Conservation (phyloP, 2,888 invertebrate genomes). For the Micropterix aruncella region DNA sequence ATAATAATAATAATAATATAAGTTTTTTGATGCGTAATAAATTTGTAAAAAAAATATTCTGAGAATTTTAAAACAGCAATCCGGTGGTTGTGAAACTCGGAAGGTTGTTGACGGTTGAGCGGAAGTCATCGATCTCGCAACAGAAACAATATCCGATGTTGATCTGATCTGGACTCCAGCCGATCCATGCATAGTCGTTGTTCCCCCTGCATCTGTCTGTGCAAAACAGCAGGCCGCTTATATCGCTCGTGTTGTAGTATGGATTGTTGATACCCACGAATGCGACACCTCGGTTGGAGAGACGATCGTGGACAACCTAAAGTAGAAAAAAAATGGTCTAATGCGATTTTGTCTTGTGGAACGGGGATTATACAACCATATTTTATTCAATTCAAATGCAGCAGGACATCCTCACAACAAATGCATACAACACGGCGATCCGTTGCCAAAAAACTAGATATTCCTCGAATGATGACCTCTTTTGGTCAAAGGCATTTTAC, state of each 20-base stretch:
- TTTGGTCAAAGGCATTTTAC: no score
- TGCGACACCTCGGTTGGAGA: constrained; percentile 31
- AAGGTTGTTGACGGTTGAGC: constrained; percentile 29
- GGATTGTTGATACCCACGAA: constrained; percentile 52
- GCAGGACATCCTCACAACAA: no score
- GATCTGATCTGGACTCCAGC: constrained; percentile 35
- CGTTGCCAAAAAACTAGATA: no score
- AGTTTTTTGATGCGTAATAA: no score
- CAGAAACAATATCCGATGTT: constrained; percentile 43
- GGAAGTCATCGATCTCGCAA: constrained; percentile 41
- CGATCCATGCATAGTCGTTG: constrained; percentile 38
- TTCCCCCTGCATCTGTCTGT: constrained; percentile 32
- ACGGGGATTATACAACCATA: no score
- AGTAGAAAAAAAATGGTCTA: no score
- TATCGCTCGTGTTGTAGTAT: constrained; percentile 22
- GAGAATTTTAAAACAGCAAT: constrained; percentile 18
- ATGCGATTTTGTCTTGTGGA: no score
- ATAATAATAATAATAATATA: no score
- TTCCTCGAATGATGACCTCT: no score
- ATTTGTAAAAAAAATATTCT: no score
- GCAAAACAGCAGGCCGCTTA: constrained; percentile 29
- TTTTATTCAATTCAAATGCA: no score
- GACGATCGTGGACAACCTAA: constrained; percentile 41
- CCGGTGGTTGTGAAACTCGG: constrained; percentile 34
- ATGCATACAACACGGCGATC: no score